Percentiles rank a stretch among this genome's conserved stretches.
Evolutionary conservation across 2,797 vertebrate species (phyloP).

Genomic region (Hoplostethus atlanticus): DNA sequence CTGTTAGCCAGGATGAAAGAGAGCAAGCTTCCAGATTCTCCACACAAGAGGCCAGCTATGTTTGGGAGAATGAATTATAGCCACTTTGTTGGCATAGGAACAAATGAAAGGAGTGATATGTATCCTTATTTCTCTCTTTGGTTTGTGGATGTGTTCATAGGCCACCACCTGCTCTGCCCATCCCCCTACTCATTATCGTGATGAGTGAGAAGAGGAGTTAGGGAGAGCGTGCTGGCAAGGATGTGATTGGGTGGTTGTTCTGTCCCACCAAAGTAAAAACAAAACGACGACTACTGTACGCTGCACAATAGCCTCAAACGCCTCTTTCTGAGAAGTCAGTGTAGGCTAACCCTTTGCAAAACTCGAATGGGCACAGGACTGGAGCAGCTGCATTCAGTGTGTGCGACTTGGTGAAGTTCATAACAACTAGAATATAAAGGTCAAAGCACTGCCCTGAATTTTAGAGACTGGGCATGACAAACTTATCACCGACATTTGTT

Average conservation of each 20-base stretch:
- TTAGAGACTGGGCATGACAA: constrained; percentile 3
- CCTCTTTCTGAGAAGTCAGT: constrained; percentile 20
- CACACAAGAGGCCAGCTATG: constrained; percentile 13
- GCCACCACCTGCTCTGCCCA: constrained; percentile 80
- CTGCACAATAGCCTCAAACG: constrained; percentile 54
- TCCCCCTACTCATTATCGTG: constrained; percentile 78
- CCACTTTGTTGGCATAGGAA: constrained; percentile 35
- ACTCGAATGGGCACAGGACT: background rate
- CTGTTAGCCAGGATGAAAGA: constrained; percentile 33
- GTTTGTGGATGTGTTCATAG: constrained; percentile 68
- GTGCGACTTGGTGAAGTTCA: constrained; percentile 15
- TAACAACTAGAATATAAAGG: background rate
- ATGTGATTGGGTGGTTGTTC: constrained; percentile 73
- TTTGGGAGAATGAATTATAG: constrained; percentile 36
- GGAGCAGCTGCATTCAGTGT: constrained; percentile 13
- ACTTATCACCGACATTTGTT: constrained; percentile 9
- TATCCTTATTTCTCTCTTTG: constrained; percentile 68
- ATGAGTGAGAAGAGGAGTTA: constrained; percentile 80
- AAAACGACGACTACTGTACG: constrained; percentile 57
- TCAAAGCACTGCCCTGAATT: background rate
- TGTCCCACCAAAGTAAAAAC: constrained; percentile 67
- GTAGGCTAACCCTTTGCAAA: constrained; percentile 20
- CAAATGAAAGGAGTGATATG: constrained; percentile 44
- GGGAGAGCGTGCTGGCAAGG: constrained; percentile 73
- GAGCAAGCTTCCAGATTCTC: constrained; percentile 14